Percentiles rank a stretch among this genome's conserved stretches.
Evolutionary conservation across 2,888 invertebrate species (phyloP).

Genomic region (Sclerodermus sp.): DNA sequence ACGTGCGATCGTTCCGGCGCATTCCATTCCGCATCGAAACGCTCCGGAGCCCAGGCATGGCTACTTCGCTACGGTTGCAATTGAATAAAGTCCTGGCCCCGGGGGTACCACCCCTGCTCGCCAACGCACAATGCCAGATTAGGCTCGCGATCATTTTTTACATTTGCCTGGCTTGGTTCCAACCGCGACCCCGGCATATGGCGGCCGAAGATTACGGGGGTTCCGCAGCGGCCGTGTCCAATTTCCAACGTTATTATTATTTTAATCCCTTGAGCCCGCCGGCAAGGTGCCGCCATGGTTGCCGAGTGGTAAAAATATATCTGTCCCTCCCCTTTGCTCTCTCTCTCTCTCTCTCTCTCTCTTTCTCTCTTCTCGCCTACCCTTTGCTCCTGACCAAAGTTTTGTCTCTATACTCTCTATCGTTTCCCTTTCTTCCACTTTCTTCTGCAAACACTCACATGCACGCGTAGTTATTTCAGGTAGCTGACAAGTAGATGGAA

Average conservation of each 20-base stretch:
- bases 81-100: slow-evolving; percentile 48
- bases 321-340: background rate
- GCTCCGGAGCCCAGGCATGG: slow-evolving; percentile 6
- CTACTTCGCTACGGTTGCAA: slow-evolving; percentile 30
- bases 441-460: too few species aligned
- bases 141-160: slow-evolving; percentile 45
- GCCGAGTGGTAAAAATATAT: background rate
- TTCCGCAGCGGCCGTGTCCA: slow-evolving; percentile 46
- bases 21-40: background rate
- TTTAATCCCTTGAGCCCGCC: slow-evolving; percentile 44
- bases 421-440: too few species aligned
- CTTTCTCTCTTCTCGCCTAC: too few species aligned
- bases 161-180: slow-evolving; percentile 48
- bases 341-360: background rate
- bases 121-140: slow-evolving; percentile 44
- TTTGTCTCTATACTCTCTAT: too few species aligned
- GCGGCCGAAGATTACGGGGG: slow-evolving; percentile 49
- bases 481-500: too few species aligned
- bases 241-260: slow-evolving; percentile 52
- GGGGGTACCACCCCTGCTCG: slow-evolving; percentile 1
- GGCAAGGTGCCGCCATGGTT: background rate
- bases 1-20: background rate
- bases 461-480: too few species aligned
- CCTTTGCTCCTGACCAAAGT: too few species aligned
- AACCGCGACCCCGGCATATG: slow-evolving; percentile 43